Evolutionary conservation across 2,797 vertebrate species (phyloP).

Genomic region (Tachyglossus aculeatus): DNA sequence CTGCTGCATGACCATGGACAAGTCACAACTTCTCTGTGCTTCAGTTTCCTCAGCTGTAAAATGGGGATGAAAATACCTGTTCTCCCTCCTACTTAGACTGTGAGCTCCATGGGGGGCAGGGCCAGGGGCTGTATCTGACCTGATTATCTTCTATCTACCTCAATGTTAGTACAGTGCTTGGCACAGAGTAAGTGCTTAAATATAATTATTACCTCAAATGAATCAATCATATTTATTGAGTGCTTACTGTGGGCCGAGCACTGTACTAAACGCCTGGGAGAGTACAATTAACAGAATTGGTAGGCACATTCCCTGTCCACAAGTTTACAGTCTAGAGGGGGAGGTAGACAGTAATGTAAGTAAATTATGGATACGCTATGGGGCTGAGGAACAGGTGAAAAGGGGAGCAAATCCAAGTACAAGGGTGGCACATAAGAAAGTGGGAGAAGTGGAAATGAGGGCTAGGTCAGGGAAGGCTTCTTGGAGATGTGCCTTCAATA

Average conservation of each 20-base stretch:
- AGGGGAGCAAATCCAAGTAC: not conserved
- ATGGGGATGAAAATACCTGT: slow-evolving; percentile 26
- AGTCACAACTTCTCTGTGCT: slow-evolving; percentile 46
- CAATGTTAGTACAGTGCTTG: not conserved
- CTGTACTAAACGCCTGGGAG: not conserved
- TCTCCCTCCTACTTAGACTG: slow-evolving; percentile 10
- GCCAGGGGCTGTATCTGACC: too few relatives aligned
- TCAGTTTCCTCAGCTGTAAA: slow-evolving; percentile 48
- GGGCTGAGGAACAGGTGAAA: not conserved
- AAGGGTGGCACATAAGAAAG: not conserved
- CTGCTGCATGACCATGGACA: slow-evolving; percentile 35
- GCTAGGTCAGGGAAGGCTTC: not conserved
- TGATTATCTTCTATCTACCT: too few relatives aligned
- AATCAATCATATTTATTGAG: not conserved
- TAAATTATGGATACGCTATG: too few relatives aligned
- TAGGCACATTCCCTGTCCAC: too few relatives aligned
- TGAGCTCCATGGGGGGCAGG: slow-evolving; percentile 24
- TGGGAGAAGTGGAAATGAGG: not conserved
- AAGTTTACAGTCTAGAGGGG: too few relatives aligned
- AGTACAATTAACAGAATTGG: not conserved
- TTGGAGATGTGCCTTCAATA: too few relatives aligned
- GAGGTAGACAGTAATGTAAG: not conserved
- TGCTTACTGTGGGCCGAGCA: not conserved
- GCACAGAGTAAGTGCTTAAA: not conserved
- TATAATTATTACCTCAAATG: not conserved